These are phyloP conservation scores for Drosophila nigromelanica DNA, from an alignment of 1,140 invertebrate genomes.

Conservation along the genomic window DNA sequence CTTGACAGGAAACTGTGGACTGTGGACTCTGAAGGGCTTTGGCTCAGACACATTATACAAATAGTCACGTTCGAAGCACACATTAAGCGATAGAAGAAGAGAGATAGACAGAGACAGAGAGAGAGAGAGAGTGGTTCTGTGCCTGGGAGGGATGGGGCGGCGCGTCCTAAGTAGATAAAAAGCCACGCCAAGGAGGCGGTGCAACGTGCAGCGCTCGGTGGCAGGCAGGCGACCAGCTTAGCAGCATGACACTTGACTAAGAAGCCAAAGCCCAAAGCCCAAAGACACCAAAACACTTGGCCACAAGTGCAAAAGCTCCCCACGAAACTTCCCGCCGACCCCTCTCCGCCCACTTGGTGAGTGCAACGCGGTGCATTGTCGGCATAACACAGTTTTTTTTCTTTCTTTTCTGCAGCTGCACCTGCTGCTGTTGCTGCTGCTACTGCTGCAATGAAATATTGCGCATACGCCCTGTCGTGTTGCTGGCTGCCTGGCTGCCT, in stretches of 20 bases:
- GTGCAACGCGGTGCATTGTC: constrained; percentile 74
- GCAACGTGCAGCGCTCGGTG: constrained; percentile 6
- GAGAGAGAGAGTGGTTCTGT: not conserved
- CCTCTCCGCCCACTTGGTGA: constrained; percentile 14
- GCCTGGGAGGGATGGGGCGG: constrained; percentile 11
- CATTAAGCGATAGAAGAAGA: constrained; percentile 13
- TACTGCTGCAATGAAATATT: constrained; percentile 54
- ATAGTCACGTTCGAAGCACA: constrained; percentile 64
- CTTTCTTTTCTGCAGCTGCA: not conserved
- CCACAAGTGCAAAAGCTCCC: constrained; percentile 50
- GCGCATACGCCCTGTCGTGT: constrained; percentile 65
- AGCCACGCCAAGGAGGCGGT: constrained; percentile 57
- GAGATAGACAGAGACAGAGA: not conserved
- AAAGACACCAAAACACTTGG: constrained; percentile 50
- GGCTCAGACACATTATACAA: constrained; percentile 51
- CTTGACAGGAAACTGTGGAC: constrained; percentile 25
- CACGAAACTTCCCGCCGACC: not conserved
- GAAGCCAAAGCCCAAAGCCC: constrained; percentile 40
- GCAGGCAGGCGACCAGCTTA: constrained; percentile 37
- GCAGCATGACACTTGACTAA: constrained; percentile 50
- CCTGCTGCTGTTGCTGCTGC: constrained; percentile 3
- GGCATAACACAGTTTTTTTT: constrained; percentile 71
- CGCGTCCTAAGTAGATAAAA: constrained; percentile 60
- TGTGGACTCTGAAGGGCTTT: constrained; percentile 45
- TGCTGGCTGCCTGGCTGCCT: constrained; percentile 13